These are phyloP conservation scores for Thunnus albacares DNA, from an alignment of 2,797 vertebrate species.

Conservation along the genomic window DNA sequence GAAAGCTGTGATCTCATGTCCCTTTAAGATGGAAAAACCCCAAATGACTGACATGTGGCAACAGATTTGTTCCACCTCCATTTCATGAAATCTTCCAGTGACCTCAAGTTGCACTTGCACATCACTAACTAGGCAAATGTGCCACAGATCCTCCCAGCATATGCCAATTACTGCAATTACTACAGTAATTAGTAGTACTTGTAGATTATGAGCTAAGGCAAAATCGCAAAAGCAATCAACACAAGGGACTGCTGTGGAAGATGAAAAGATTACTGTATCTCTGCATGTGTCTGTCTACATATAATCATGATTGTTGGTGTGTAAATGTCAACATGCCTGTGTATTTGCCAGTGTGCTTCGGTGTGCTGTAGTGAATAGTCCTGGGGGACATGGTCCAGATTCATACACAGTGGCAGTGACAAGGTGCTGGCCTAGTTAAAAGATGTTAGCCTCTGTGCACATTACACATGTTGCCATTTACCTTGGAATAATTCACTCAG, in stretches of 20 bases:
- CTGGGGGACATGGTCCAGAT: constrained; percentile 78
- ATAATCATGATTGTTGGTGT: constrained; percentile 18
- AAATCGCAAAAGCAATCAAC: neutral
- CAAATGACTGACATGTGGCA: constrained; percentile 19
- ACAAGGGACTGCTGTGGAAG: neutral
- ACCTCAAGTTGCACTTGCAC: constrained; percentile 35
- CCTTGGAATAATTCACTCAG: constrained; percentile 28
- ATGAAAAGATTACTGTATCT: neutral
- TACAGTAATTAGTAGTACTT: neutral
- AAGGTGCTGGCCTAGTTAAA: constrained; percentile 72
- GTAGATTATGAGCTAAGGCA: neutral
- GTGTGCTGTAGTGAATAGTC: constrained; percentile 52
- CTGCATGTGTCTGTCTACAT: neutral
- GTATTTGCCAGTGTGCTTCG: constrained; percentile 16
- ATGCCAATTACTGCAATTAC: constrained; percentile 19
- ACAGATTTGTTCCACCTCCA: constrained; percentile 27
- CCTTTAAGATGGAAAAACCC: constrained; percentile 10
- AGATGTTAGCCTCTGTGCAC: constrained; percentile 61
- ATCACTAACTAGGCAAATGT: constrained; percentile 31
- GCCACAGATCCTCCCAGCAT: constrained; percentile 18
- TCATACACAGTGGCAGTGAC: constrained; percentile 66
- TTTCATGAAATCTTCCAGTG: constrained; percentile 39
- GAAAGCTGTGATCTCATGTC: neutral
- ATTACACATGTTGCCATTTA: constrained; percentile 31
- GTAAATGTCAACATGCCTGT: constrained; percentile 19